Percentiles rank a stretch among this genome's conserved stretches.
These are phyloP conservation scores for Phengaris arion DNA, from an alignment of 2,888 invertebrate genomes.

Conservation along the genomic window DNA sequence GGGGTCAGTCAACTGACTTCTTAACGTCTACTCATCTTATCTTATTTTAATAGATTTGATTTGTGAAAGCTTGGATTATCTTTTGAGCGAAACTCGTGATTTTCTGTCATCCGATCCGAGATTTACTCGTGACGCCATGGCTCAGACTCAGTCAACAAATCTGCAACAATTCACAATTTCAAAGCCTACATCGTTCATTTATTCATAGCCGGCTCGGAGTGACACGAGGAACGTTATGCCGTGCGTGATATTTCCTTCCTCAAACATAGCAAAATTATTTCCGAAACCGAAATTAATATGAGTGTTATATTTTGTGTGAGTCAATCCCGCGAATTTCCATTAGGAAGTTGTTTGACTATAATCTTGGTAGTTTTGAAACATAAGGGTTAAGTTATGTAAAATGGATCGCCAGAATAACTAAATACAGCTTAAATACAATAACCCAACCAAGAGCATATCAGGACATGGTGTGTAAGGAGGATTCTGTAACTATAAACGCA, in stretches of 20 bases:
- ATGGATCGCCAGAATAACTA: too few species aligned
- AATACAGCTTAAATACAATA: too few species aligned
- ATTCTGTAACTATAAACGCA: too few species aligned
- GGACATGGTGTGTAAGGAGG: too few species aligned
- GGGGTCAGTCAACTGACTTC: too few species aligned
- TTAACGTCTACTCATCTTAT: too few species aligned
- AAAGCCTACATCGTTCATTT: constrained; percentile 11
- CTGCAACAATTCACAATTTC: background rate
- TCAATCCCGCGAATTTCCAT: background rate
- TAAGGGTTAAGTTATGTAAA: too few species aligned
- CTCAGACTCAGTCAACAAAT: background rate
- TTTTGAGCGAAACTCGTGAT: background rate
- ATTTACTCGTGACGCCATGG: background rate
- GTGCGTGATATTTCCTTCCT: constrained; percentile 15
- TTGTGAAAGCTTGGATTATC: background rate
- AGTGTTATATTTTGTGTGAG: background rate
- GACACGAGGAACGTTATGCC: background rate
- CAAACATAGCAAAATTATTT: background rate
- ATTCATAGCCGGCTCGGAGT: background rate
- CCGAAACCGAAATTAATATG: background rate
- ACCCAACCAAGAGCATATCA: too few species aligned
- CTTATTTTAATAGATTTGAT: background rate
- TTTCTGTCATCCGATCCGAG: background rate
- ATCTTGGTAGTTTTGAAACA: too few species aligned
- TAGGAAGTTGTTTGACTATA: background rate